A percentile compares a stretch with the other conserved stretches of the same genome.
These are phyloP conservation scores for Asarcornis scutulata DNA, from an alignment of 2,113 vertebrate genomes.

Conservation along the genomic window DNA sequence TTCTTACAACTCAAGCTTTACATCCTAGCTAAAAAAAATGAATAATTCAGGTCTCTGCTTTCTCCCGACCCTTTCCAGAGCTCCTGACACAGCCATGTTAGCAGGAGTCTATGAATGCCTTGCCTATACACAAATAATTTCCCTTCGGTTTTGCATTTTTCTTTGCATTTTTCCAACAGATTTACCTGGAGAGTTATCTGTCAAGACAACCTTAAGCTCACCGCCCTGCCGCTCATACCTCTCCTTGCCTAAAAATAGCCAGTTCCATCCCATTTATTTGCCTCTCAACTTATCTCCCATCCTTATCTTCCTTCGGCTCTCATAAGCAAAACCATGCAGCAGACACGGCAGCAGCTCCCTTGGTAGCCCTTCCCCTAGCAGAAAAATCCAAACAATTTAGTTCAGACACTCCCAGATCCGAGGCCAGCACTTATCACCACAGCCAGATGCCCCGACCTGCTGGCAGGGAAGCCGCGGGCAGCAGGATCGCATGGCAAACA, in stretches of 20 bases:
- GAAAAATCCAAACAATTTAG: background rate
- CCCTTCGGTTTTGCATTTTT: background rate
- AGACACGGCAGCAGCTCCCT: background rate
- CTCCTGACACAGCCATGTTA: background rate
- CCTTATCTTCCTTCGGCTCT: background rate
- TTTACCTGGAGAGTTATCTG: background rate
- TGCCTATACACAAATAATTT: background rate
- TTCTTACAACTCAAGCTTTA: fast-evolving
- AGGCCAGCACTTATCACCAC: background rate
- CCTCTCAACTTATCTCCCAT: background rate
- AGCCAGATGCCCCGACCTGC: background rate
- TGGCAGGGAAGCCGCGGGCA: background rate
- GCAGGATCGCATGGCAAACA: fast-evolving
- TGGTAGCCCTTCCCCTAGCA: background rate
- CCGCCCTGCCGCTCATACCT: background rate
- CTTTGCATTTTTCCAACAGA: background rate
- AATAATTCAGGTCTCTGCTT: background rate
- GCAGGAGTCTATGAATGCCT: background rate
- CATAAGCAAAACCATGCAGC: fast-evolving
- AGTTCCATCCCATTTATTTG: fast-evolving
- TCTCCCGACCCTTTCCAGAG: background rate
- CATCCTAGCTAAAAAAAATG: background rate
- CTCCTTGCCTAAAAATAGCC: fast-evolving
- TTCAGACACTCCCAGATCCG: background rate
- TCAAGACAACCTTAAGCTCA: background rate